A percentile compares a stretch with the other conserved stretches of the same genome.
Evolutionary conservation across 2,888 invertebrate genomes (phyloP).

Genomic region (Eurois occulta): DNA sequence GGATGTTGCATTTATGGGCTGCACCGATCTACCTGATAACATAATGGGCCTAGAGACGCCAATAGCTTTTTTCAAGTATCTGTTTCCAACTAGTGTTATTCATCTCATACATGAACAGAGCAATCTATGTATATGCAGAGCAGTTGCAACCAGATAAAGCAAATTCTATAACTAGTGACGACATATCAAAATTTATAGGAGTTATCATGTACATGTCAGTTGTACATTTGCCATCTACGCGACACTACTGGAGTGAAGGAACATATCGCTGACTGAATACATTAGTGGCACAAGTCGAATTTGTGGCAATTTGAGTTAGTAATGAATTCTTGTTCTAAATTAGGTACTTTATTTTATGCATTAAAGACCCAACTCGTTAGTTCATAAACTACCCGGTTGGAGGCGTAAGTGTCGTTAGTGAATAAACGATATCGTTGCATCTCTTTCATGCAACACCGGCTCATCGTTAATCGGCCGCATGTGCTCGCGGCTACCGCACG

Average conservation of each 20-base stretch:
- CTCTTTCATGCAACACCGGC: no score
- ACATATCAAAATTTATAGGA: constrained; percentile 58
- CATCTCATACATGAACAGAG: constrained; percentile 46
- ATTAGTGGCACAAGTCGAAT: no score
- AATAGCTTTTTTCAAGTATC: constrained; percentile 51
- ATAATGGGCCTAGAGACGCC: constrained; percentile 45
- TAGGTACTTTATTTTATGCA: no score
- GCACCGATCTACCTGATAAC: constrained; percentile 47
- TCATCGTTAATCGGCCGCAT: no score
- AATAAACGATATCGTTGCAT: no score
- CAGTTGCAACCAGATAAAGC: constrained; percentile 34
- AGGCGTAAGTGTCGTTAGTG: no score
- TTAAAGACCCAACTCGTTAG: no score
- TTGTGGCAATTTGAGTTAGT: no score
- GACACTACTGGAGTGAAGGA: constrained; percentile 61
- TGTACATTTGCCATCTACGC: constrained; percentile 61
- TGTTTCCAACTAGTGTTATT: constrained; percentile 48
- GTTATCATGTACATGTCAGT: constrained; percentile 61
- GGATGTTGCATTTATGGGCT: constrained; percentile 44
- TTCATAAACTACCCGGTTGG: no score
- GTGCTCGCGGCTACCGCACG: no score
- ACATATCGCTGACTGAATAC: no score
- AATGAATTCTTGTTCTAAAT: no score
- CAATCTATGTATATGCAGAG: constrained; percentile 47
- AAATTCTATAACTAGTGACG: constrained; percentile 43